Evolutionary conservation across 2,113 vertebrate genomes (phyloP).

Genomic region (Anser brachyrhynchus): DNA sequence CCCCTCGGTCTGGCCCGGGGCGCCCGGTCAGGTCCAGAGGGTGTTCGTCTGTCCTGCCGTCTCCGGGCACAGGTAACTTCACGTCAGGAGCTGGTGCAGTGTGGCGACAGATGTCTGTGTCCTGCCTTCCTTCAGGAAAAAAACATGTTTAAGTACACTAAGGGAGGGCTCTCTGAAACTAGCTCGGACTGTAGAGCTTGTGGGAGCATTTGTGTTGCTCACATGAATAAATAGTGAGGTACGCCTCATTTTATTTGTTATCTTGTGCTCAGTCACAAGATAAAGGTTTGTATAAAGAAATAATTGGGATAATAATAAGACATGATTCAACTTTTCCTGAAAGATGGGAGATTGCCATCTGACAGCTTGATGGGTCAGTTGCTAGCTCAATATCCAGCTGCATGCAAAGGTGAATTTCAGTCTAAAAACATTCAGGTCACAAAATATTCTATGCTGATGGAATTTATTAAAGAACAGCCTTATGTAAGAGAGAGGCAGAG

Average conservation of each 20-base stretch:
- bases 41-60: rapidly evolving
- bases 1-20: background rate
- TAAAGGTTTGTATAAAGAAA: background rate
- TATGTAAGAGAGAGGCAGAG: background rate
- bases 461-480: background rate
- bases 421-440: background rate
- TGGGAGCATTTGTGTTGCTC: background rate
- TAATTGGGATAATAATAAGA: background rate
- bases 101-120: background rate
- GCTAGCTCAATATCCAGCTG: background rate
- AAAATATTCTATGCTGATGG: background rate
- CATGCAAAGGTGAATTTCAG: background rate
- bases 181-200: background rate
- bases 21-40: rapidly evolving
- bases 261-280: background rate
- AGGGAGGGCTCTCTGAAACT: background rate
- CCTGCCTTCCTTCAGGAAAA: background rate
- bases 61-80: background rate
- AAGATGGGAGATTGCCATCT: rapidly evolving
- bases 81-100: background rate
- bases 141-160: too few species aligned
- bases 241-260: background rate
- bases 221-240: background rate
- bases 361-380: background rate
- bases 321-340: background rate